Conservation (phyloP, 2,113 vertebrate genomes). For the Malurus alboscapulatus region DNA sequence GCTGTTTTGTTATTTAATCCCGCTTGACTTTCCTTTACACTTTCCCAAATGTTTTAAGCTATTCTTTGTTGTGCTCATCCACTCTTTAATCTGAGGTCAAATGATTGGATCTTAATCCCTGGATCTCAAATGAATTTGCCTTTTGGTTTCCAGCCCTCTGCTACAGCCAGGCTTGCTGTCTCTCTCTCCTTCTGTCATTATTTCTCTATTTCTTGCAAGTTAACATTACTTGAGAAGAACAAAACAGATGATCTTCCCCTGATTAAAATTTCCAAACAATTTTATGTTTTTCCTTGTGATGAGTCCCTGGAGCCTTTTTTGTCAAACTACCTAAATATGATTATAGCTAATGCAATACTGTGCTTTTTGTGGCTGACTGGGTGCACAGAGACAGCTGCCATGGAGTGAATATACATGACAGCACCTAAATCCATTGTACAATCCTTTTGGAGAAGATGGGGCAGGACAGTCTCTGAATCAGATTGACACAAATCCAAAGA, state of each 20-base stretch:
- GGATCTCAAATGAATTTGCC: slow-evolving; percentile 1
- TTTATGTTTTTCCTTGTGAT: neutral
- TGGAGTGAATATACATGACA: neutral
- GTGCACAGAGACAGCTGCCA: neutral
- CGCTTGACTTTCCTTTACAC: slow-evolving; percentile 25
- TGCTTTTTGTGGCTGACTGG: neutral
- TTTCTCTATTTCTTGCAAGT: neutral
- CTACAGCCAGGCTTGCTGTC: neutral
- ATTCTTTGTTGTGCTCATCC: slow-evolving; percentile 29
- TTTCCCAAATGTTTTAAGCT: slow-evolving; percentile 52
- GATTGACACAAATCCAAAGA: neutral
- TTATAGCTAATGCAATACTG: neutral
- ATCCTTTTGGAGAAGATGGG: neutral
- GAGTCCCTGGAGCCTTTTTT: neutral
- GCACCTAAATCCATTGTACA: neutral
- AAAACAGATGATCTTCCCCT: neutral
- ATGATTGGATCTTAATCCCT: slow-evolving; percentile 26
- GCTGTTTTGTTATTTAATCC: slow-evolving; percentile 42
- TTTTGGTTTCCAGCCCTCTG: neutral
- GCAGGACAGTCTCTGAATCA: neutral
- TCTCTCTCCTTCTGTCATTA: neutral
- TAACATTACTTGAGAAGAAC: neutral
- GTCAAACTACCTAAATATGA: neutral
- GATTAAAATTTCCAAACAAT: neutral
- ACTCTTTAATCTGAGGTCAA: slow-evolving; percentile 33